A percentile compares a stretch with the other conserved stretches of the same genome.
phyloP scores from a whole-genome alignment of 2,797 vertebrate genomes.

The Cossypha dichroa region DNA sequence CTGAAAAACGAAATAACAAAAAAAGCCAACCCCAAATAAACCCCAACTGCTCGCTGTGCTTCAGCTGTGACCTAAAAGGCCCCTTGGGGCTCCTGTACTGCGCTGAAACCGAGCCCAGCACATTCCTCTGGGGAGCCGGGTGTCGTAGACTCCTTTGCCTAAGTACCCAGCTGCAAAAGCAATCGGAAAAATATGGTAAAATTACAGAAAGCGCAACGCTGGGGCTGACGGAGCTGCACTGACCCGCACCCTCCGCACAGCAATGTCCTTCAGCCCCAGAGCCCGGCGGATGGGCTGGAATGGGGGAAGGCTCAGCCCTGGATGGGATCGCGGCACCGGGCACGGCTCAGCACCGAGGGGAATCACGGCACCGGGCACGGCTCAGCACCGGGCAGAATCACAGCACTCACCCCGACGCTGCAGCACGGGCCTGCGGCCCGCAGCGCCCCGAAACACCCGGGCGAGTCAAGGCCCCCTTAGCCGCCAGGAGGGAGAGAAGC shows the following conservation, averaged over 20 bases:
- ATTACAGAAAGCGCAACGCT: rapidly evolving
- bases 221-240: rapidly evolving
- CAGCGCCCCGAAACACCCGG: not conserved
- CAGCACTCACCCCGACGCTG: rapidly evolving
- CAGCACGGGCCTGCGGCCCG: not conserved
- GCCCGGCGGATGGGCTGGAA: rapidly evolving
- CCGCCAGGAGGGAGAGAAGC: not conserved
- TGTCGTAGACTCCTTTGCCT: rapidly evolving
- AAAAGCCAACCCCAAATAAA: not conserved
- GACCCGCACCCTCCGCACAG: not conserved
- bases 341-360: not conserved
- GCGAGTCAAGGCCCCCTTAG: not conserved
- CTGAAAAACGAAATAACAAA: not conserved
- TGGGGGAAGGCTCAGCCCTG: too few species aligned
- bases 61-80: not conserved
- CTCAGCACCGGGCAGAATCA: not conserved
- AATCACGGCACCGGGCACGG: too few species aligned
- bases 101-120: not conserved
- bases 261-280: not conserved
- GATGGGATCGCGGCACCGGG: not conserved
- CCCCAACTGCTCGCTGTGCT: not conserved
- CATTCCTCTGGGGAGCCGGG: not conserved
- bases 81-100: not conserved
- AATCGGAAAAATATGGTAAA: rapidly evolving
- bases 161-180: not conserved